Base-by-base conservation (phyloP, 2,113 vertebrate species). In the Orthochromis malagaraziensis region DNA sequence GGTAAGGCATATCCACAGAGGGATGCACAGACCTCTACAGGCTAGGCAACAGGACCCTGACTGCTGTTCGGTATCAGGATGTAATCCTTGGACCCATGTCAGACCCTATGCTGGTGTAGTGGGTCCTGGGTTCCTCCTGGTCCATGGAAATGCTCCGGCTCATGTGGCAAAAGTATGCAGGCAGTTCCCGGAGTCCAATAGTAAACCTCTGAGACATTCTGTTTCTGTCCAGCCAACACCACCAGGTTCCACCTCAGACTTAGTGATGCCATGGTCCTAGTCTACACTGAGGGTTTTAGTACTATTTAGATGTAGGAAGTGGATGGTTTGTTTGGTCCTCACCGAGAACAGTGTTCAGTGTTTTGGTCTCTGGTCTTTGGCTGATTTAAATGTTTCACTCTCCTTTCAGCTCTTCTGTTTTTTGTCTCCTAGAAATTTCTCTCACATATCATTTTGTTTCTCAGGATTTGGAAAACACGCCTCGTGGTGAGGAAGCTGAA, bases 381-480 rank as follows among this genome's bases (percentile, higher is more conserved):
- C 0, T n/a, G 4, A 35, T 47, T 85, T 42, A 9, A 65, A 0
- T 82, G 2, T 11, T 51, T 51, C 8, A 35, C 13, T 1, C 3
- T 35, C 81, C 42, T 9, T 38, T 65, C 5, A 40, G 42, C 26
- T 58, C 12, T 7, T 5, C 33, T 65, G 3, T 38, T 24, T n/a
- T 45, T 42, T 42, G 81, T 83, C 31, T 54, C 29, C 21, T 5
- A 53, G 24, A 47, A 24, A 40, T 16, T 31, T 14, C 12, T n/a
- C 5, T 80, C 14, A 45, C 19, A 1, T 12, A 6, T 60, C 21
- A 1, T 10, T 51, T 11, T 35, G 0, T 70, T 70, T 47, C 21
- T 81, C 94, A 99, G 99, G 99, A 99, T 91, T 95, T 99, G 57
- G 98, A 98, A 92, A 94, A 93, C 3, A 87, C 84, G 1, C 95